Conservation (phyloP, 2,113 vertebrate genomes). For the Podarcis raffonei region DNA sequence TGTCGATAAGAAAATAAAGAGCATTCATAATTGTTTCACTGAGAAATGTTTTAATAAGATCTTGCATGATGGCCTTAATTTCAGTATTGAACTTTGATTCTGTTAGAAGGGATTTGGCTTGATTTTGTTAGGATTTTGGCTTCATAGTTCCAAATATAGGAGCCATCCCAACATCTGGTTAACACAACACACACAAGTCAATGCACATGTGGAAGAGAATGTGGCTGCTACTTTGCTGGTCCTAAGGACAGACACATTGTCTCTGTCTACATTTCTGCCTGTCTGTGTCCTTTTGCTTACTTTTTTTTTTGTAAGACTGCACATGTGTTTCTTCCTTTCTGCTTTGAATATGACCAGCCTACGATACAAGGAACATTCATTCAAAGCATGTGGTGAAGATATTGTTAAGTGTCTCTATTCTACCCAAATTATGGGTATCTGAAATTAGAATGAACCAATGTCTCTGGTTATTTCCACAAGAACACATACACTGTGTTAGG, state of each 20-base stretch:
- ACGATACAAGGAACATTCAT: background rate
- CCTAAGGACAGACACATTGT: conserved; percentile 1
- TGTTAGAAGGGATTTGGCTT: background rate
- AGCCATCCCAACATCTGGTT: conserved; percentile 18
- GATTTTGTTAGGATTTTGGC: background rate
- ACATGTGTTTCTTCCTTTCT: conserved; percentile 10
- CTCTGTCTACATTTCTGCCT: conserved; percentile 17
- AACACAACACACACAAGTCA: conserved; percentile 5
- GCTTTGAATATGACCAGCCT: background rate
- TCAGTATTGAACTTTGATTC: conserved; percentile 62
- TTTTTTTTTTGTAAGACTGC: background rate
- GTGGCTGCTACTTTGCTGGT: background rate
- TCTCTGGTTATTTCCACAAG: background rate
- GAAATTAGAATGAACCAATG: background rate
- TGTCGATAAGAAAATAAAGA: background rate
- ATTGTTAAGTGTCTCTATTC: background rate
- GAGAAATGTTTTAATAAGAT: conserved; percentile 60
- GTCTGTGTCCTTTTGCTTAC: background rate
- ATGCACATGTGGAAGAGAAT: conserved; percentile 9
- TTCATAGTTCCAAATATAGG: background rate
- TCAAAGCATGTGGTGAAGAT: background rate
- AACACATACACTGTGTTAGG: background rate
- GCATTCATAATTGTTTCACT: background rate
- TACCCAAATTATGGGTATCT: background rate
- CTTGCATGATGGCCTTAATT: conserved; percentile 51